Evolutionary conservation across 2,113 vertebrate genomes (phyloP).

Genomic region (Spilogale gracilis): DNA sequence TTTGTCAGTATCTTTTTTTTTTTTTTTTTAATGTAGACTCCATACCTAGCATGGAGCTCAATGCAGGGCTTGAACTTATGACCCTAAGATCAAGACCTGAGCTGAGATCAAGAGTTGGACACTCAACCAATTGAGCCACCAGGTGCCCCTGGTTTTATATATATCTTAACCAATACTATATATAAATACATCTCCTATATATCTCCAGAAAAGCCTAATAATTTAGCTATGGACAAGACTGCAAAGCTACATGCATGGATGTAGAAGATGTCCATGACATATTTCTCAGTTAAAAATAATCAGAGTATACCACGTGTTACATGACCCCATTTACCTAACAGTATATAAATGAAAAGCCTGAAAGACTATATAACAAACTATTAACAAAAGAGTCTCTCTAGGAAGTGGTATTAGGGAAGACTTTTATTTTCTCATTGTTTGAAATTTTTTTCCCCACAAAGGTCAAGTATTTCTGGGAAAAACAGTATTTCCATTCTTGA

Average conservation of each 20-base stretch:
- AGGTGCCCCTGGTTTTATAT: not conserved
- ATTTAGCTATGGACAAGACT: not conserved
- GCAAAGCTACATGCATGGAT: not conserved
- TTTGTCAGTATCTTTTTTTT: no score
- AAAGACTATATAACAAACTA: not conserved
- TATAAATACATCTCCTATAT: no score
- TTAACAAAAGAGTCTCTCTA: constrained; percentile 25
- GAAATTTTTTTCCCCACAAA: not conserved
- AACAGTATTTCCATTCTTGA: constrained; percentile 67
- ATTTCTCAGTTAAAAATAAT: constrained; percentile 40
- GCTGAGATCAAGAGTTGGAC: not conserved
- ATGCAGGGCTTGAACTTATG: not conserved
- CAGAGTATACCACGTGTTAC: not conserved
- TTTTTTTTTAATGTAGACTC: no score
- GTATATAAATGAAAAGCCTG: constrained; percentile 3
- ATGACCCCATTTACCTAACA: not conserved
- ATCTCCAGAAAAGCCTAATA: constrained; percentile 3
- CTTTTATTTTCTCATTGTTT: constrained; percentile 59
- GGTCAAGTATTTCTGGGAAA: constrained; percentile 70
- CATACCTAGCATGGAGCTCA: no score
- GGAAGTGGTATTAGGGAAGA: not conserved
- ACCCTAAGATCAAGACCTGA: not conserved
- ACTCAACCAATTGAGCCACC: not conserved
- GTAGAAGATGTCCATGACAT: not conserved
- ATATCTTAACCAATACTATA: not conserved